phyloP scores from a whole-genome alignment of 1,140 invertebrate genomes.

The Meloidogyne hapla region DNA sequence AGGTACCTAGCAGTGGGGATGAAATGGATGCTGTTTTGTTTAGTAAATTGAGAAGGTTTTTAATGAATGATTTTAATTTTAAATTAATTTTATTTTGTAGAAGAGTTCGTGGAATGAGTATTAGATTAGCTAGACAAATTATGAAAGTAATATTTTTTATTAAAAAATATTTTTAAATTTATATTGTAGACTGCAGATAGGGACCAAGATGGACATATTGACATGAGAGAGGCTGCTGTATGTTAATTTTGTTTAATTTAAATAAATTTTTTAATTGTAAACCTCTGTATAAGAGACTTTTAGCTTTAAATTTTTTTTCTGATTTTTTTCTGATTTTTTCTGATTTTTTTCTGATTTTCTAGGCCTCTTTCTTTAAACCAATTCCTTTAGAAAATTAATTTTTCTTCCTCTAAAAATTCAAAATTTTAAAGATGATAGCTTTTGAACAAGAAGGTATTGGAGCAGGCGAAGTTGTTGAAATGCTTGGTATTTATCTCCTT shows the following conservation, averaged over 20 bases:
- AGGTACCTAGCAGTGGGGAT: slow-evolving; percentile 38
- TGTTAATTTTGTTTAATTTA: not conserved
- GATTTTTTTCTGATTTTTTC: too few relatives aligned
- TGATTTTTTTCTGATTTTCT: too few relatives aligned
- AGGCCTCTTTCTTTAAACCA: too few relatives aligned
- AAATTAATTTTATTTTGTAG: slow-evolving; percentile 9
- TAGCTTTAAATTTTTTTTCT: too few relatives aligned
- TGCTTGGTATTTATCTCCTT: slow-evolving; percentile 37
- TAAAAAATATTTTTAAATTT: slow-evolving; percentile 1
- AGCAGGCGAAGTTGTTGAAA: slow-evolving; percentile 59
- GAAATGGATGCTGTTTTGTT: slow-evolving; percentile 60
- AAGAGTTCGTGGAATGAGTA: slow-evolving; percentile 61
- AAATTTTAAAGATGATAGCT: slow-evolving; percentile 17
- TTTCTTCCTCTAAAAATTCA: not conserved
- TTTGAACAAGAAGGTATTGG: slow-evolving; percentile 64
- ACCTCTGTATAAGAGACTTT: too few relatives aligned
- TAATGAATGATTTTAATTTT: not conserved
- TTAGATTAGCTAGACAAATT: slow-evolving; percentile 59
- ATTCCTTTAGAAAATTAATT: too few relatives aligned
- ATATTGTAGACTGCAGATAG: slow-evolving; percentile 56
- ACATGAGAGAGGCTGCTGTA: slow-evolving; percentile 55
- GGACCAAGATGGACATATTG: slow-evolving; percentile 61
- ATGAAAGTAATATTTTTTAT: slow-evolving; percentile 55
- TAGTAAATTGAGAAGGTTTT: slow-evolving; percentile 45
- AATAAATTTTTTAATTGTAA: too few relatives aligned